Conservation (phyloP, 2,888 invertebrate species). For the Cybosia mesomella region DNA sequence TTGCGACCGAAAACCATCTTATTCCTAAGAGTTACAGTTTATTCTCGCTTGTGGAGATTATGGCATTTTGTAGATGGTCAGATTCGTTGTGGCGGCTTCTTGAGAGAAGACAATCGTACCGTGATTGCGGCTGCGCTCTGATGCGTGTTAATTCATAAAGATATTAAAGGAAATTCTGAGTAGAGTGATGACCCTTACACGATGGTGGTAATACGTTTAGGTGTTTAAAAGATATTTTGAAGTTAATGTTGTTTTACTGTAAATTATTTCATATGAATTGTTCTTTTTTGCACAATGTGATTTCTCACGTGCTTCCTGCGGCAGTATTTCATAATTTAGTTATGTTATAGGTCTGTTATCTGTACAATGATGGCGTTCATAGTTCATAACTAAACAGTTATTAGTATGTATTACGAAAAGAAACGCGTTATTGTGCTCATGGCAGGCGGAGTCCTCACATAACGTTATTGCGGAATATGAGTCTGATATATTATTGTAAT, state of each 20-base stretch:
- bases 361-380: neutral
- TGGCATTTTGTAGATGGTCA: slow-evolving; percentile 37
- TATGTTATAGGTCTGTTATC: neutral
- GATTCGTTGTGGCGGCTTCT: slow-evolving; percentile 63
- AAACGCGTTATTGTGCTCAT: slow-evolving; percentile 9
- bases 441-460: neutral
- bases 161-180: slow-evolving; percentile 52
- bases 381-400: slow-evolving; percentile 5
- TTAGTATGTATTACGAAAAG: slow-evolving; percentile 1
- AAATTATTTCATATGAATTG: neutral
- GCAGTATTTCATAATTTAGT: slow-evolving; percentile 1
- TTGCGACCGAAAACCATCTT: slow-evolving; percentile 27
- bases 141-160: slow-evolving; percentile 61
- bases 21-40: slow-evolving; percentile 15
- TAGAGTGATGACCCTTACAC: slow-evolving; percentile 46
- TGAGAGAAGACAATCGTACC: slow-evolving; percentile 61
- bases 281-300: neutral
- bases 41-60: slow-evolving; percentile 20
- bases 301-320: neutral
- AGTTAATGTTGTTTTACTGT: slow-evolving; percentile 1
- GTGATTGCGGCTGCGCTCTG: slow-evolving; percentile 65
- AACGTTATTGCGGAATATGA: slow-evolving; percentile 10
- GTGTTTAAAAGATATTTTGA: neutral
- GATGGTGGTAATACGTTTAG: slow-evolving; percentile 11
- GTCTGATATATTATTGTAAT: slow-evolving; percentile 6